Percentiles rank a stretch among this genome's conserved stretches.
These are phyloP conservation scores for Synergus gifuensis DNA, from an alignment of 2,888 invertebrate genomes.

Conservation along the genomic window DNA sequence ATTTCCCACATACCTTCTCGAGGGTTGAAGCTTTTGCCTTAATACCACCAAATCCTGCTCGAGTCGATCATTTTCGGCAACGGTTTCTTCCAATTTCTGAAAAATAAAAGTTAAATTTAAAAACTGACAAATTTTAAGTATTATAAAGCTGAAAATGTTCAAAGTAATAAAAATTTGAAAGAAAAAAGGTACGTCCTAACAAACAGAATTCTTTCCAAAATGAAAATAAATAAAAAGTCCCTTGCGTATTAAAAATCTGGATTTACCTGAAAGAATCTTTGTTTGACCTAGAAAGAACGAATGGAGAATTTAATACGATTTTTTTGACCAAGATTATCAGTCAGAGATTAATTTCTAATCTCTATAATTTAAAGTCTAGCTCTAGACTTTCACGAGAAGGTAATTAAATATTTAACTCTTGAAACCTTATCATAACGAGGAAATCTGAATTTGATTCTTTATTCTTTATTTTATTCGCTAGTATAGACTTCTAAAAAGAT, in stretches of 20 bases:
- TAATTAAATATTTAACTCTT: not conserved
- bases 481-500: not conserved
- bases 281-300: no score
- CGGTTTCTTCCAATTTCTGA: conserved; percentile 93
- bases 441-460: not conserved
- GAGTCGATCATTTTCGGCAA: conserved; percentile 92
- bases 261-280: no score
- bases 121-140: not conserved
- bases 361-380: not conserved
- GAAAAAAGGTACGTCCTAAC: not conserved
- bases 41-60: conserved; percentile 92
- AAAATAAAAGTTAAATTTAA: not conserved
- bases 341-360: no score
- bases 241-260: no score
- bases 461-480: not conserved
- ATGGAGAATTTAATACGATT: not conserved
- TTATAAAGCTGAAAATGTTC: no score
- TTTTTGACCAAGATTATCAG: not conserved
- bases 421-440: not conserved
- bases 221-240: no score
- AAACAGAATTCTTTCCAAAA: no score
- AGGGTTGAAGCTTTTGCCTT: conserved; percentile 89
- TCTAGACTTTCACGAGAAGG: not conserved
- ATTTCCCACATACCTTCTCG: conserved; percentile 79
- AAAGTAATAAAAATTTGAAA: not conserved